Conservation (phyloP, 2,888 invertebrate species). For the Pyrocoelia pectoralis region DNA sequence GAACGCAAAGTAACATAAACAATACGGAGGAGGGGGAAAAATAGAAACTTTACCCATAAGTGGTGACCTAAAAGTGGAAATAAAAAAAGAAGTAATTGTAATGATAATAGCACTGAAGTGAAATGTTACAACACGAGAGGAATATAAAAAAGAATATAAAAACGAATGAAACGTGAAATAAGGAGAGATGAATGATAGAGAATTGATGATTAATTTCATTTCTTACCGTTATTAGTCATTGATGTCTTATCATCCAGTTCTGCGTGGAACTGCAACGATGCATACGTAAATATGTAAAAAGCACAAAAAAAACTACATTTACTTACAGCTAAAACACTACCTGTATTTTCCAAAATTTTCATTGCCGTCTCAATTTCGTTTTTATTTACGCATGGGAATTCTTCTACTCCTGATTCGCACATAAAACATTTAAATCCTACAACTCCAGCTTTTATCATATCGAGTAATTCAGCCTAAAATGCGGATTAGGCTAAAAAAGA, state of each 20-base stretch:
- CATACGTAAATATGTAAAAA: background rate
- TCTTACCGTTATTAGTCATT: slow-evolving; percentile 1
- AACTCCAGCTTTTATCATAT: slow-evolving; percentile 70
- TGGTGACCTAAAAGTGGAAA: too few relatives aligned
- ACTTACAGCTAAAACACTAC: slow-evolving; percentile 71
- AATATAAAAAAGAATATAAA: too few relatives aligned
- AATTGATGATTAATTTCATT: too few relatives aligned
- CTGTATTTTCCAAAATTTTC: slow-evolving; percentile 65
- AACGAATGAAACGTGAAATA: too few relatives aligned
- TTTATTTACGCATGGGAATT: slow-evolving; percentile 69
- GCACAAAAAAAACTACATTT: background rate
- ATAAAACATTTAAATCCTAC: slow-evolving; percentile 80
- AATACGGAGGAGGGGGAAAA: too few relatives aligned
- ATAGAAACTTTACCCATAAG: too few relatives aligned
- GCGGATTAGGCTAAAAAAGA: slow-evolving; percentile 1
- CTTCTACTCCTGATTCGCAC: slow-evolving; percentile 72
- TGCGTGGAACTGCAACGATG: slow-evolving; percentile 71
- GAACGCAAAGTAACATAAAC: too few relatives aligned
- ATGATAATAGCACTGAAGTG: too few relatives aligned
- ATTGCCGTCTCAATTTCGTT: slow-evolving; percentile 68
- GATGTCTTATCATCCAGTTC: slow-evolving; percentile 64
- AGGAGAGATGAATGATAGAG: too few relatives aligned
- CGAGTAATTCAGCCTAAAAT: slow-evolving; percentile 64
- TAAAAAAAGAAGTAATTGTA: too few relatives aligned
- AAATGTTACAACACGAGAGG: too few relatives aligned